Conservation (phyloP, 2,888 invertebrate species). For the Cephus spinipes region DNA sequence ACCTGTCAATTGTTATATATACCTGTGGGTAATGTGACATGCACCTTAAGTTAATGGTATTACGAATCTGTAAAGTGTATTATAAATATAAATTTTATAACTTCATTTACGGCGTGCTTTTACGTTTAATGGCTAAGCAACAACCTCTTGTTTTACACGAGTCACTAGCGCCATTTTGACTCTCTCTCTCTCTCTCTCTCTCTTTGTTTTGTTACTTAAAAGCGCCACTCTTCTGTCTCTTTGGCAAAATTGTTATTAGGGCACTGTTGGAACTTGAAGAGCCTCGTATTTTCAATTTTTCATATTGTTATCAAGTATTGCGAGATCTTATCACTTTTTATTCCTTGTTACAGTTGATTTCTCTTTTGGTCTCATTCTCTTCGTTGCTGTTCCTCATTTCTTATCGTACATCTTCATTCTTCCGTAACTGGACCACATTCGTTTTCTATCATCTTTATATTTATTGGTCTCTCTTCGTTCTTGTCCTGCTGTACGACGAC, state of each 20-base stretch:
- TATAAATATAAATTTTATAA: conserved; percentile 68
- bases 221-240: not conserved
- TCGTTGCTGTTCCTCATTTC: conserved; percentile 6
- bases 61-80: conserved; percentile 67
- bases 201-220: not conserved
- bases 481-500: not conserved
- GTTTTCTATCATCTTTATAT: conserved; percentile 14
- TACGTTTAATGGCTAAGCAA: conserved; percentile 27
- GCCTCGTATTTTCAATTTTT: conserved; percentile 25
- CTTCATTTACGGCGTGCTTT: conserved; percentile 54
- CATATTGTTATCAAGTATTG: conserved; percentile 14
- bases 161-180: not conserved
- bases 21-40: conserved; percentile 63
- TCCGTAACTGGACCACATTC: conserved; percentile 6
- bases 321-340: conserved; percentile 17
- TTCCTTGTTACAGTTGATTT: conserved; percentile 17
- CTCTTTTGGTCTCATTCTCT: not conserved
- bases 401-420: conserved; percentile 5
- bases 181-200: not conserved
- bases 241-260: not conserved
- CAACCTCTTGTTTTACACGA: not conserved
- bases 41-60: conserved; percentile 66
- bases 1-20: conserved; percentile 65
- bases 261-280: not conserved
- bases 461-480: not conserved